Percentiles rank a stretch among this genome's conserved stretches.
Evolutionary conservation across 2,797 vertebrate genomes (phyloP).

Genomic region (Bufotes viridis): DNA sequence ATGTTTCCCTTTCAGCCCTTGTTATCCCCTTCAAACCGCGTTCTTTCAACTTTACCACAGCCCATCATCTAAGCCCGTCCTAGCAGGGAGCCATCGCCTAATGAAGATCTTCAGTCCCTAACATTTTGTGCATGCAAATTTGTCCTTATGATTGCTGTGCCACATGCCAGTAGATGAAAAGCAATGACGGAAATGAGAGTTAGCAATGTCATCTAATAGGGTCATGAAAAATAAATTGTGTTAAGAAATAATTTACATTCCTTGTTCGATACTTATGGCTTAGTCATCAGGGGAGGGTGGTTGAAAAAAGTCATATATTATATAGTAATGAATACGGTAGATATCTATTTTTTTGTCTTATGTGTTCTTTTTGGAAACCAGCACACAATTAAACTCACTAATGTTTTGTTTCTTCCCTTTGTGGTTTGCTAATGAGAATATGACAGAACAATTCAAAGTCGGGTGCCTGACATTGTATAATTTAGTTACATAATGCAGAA

Average conservation of each 20-base stretch:
- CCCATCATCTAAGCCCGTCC: neutral
- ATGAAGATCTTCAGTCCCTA: neutral
- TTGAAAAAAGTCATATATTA: neutral
- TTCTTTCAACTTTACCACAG: neutral
- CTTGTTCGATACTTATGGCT: neutral
- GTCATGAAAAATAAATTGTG: conserved; percentile 40
- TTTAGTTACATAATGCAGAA: conserved; percentile 35
- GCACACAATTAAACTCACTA: conserved; percentile 29
- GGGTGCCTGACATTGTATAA: conserved; percentile 20
- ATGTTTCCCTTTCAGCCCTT: neutral
- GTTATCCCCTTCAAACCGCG: neutral
- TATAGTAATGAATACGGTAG: conserved; percentile 29
- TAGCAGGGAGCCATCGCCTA: neutral
- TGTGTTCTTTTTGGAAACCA: conserved; percentile 1
- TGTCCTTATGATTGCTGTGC: conserved; percentile 8
- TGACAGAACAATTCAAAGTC: conserved; percentile 25
- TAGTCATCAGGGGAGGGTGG: neutral
- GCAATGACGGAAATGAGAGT: conserved; percentile 31
- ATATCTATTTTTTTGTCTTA: conserved; percentile 23
- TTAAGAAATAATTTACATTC: conserved; percentile 41
- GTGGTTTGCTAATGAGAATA: conserved; percentile 34
- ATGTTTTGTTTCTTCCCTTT: conserved; percentile 30
- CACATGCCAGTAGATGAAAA: conserved; percentile 30
- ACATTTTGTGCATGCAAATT: neutral
- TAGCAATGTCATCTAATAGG: conserved; percentile 20